Conservation (phyloP, 2,797 vertebrate genomes). For the Macropus fuliginosus region DNA sequence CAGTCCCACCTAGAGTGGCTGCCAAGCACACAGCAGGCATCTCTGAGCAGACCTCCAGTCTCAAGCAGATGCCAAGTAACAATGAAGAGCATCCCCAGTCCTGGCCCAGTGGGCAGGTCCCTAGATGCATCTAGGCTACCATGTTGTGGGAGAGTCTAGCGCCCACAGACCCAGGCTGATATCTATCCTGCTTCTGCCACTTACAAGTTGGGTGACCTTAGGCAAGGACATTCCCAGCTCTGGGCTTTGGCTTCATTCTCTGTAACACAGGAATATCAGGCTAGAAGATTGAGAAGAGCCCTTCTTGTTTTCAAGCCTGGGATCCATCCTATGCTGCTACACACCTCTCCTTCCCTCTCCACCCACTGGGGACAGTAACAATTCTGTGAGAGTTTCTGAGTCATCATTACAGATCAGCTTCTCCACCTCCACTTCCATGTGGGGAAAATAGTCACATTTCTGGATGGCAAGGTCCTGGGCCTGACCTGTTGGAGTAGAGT, state of each 20-base stretch:
- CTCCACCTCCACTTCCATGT: not conserved
- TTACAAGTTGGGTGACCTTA: not conserved
- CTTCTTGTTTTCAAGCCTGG: slow-evolving; percentile 27
- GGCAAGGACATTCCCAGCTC: not conserved
- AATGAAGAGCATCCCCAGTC: not conserved
- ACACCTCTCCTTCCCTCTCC: too few relatives aligned
- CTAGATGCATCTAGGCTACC: not conserved
- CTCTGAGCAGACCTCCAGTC: too few relatives aligned
- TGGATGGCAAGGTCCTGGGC: slow-evolving; percentile 22
- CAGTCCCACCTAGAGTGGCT: not conserved
- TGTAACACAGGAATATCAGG: not conserved
- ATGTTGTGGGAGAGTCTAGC: not conserved
- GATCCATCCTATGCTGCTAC: too few relatives aligned
- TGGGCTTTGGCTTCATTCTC: not conserved
- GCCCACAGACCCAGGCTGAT: not conserved
- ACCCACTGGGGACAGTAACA: slow-evolving; percentile 54
- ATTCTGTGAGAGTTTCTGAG: slow-evolving; percentile 59
- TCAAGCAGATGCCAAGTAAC: not conserved
- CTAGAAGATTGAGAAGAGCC: slow-evolving; percentile 37
- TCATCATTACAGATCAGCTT: slow-evolving; percentile 52
- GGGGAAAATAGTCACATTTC: not conserved
- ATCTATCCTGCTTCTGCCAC: too few relatives aligned
- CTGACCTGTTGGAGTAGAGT: too few relatives aligned
- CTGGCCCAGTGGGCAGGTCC: not conserved
- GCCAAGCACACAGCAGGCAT: not conserved